These are phyloP conservation scores for Spea hammondii DNA, from an alignment of 2,797 vertebrate genomes.

Conservation along the genomic window DNA sequence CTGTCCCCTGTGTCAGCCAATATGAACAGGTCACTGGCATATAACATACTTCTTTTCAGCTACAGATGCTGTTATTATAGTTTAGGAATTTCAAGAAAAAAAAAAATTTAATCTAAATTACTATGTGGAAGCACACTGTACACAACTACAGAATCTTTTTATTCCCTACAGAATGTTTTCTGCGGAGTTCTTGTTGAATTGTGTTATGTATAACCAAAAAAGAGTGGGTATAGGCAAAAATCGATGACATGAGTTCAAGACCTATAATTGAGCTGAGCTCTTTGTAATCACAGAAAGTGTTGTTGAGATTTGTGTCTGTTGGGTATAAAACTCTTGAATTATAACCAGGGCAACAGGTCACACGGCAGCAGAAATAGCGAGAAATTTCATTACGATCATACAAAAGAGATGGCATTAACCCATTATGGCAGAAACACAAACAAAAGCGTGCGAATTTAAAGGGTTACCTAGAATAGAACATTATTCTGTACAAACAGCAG, in stretches of 20 bases:
- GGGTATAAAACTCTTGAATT: constrained; percentile 3
- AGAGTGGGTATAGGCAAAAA: background rate
- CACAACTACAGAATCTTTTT: background rate
- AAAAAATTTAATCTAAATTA: background rate
- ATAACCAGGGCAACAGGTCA: constrained; percentile 7
- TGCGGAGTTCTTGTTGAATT: background rate
- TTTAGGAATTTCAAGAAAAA: too few relatives aligned
- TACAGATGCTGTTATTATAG: too few relatives aligned
- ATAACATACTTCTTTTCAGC: too few relatives aligned
- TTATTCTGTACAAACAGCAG: too few relatives aligned
- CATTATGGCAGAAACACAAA: background rate
- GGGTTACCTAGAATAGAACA: too few relatives aligned
- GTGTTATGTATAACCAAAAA: background rate
- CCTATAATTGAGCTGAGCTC: constrained; percentile 9
- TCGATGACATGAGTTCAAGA: constrained; percentile 8
- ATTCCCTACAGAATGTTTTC: background rate
- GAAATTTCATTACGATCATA: background rate
- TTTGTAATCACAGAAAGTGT: constrained; percentile 8
- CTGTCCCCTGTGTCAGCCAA: too few relatives aligned
- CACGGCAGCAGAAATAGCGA: background rate
- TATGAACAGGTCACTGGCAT: too few relatives aligned
- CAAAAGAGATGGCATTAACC: background rate
- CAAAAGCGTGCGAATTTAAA: background rate
- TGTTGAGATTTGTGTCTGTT: background rate
- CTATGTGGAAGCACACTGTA: background rate